Evolutionary conservation across 2,113 vertebrate genomes (phyloP).

Genomic region (Argyrosomus japonicus): DNA sequence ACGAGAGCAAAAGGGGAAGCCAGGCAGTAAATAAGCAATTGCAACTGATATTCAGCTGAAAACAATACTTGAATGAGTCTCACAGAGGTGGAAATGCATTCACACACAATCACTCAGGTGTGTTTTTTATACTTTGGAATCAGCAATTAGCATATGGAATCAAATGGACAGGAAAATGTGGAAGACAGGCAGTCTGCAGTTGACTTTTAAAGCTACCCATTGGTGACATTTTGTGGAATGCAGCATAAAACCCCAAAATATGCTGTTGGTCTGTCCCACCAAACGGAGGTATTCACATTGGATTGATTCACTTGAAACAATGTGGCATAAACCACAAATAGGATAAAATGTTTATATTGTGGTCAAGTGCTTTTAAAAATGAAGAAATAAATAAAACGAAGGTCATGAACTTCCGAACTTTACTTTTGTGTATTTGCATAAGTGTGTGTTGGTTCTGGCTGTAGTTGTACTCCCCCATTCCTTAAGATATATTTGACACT

Average conservation of each 20-base stretch:
- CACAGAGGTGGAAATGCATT: not conserved
- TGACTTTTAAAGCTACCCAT: not conserved
- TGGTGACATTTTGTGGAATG: conserved; percentile 27
- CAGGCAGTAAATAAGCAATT: conserved; percentile 47
- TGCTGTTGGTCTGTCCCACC: not conserved
- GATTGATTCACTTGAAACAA: conserved; percentile 6
- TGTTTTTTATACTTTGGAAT: not conserved
- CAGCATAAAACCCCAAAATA: conserved; percentile 1
- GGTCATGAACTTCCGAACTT: conserved; percentile 16
- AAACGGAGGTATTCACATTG: not conserved
- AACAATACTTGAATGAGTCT: conserved; percentile 35
- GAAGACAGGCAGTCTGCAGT: not conserved
- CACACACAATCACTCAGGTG: not conserved
- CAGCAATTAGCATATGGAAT: not conserved
- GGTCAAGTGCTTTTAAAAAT: conserved; percentile 5
- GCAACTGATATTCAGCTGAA: conserved; percentile 39
- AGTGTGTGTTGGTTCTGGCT: conserved; percentile 20
- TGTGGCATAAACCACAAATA: not conserved
- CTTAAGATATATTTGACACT: conserved; percentile 29
- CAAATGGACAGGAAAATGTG: not conserved
- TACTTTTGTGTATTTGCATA: conserved; percentile 32
- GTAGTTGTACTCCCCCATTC: not conserved
- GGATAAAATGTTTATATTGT: not conserved
- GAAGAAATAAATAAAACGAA: conserved; percentile 35
- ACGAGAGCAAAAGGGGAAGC: conserved; percentile 21